Base-by-base conservation (phyloP, 2,888 invertebrate genomes). In the Brachynemurus nebulosus region DNA sequence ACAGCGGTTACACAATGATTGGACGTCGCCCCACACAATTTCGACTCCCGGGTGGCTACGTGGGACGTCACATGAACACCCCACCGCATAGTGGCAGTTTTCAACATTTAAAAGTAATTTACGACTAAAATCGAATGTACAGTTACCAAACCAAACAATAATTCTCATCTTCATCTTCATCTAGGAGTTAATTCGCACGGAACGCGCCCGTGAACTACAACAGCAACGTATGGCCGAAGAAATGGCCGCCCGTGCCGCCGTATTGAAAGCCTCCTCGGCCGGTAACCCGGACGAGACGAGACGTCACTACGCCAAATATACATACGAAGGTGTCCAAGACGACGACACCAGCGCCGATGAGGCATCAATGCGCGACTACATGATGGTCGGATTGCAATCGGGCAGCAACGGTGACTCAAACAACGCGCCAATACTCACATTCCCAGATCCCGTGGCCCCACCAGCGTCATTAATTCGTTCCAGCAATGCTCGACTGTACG, bases 181-280 rank as follows among this genome's bases (percentile, higher is more conserved):
- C 41, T 51, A 64, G 69, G 84, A 86, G 55, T 59, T 88, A 51
- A 80, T 86, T 54, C 72, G 80, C 42, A 80, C 78, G 21, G 86
- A 88, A 57, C 72, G 85, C 38, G 78, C 82, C 1, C 74, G 80
- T 36, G 86, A 86, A 56, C 64, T 85, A 48, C 78, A 82, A 55
- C 74, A 83, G 59, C 83, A 84, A 60, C 72, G 81, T 50, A 72
- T 78, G 49, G 75, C 75, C 0, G 85, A 86, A 52, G 83, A 84
- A 59, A 71, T 78, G 47, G 79, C 78, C 46, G 81, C 80, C 7
- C 62, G 74, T 37, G 68, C 70, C 3, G 68, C 72, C 0, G 70
- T 68, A 2, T 62, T 80, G 1, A 80, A 78, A 55, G 80, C 81
- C 45, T 53, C 59, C 7, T 27, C 30, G 6, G 30, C n/a, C 14